Percentiles rank a stretch among this genome's conserved stretches.
These are phyloP conservation scores for Ectropis crepuscularia DNA, from an alignment of 2,888 invertebrate genomes.

Conservation along the genomic window DNA sequence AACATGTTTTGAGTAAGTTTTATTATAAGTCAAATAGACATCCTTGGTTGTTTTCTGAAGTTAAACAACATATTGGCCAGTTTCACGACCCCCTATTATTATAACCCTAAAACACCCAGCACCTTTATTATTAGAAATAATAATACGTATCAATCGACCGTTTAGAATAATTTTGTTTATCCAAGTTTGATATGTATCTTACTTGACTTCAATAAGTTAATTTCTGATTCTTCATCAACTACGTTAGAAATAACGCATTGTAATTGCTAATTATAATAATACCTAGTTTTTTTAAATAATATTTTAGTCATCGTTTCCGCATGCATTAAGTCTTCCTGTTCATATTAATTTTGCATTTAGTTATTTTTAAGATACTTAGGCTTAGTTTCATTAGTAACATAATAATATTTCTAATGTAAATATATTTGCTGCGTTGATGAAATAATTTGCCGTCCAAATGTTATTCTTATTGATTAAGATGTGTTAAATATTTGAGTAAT, in stretches of 20 bases:
- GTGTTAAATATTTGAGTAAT: neutral
- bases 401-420: slow-evolving; percentile 57
- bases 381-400: slow-evolving; percentile 50
- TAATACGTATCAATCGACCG: slow-evolving; percentile 4
- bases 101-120: slow-evolving; percentile 27
- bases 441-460: slow-evolving; percentile 72
- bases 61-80: slow-evolving; percentile 23
- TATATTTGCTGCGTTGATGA: slow-evolving; percentile 48
- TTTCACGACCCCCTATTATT: slow-evolving; percentile 18
- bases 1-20: neutral
- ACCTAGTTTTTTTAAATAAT: slow-evolving; percentile 47
- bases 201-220: slow-evolving; percentile 6
- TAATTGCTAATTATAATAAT: slow-evolving; percentile 34
- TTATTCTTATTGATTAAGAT: slow-evolving; percentile 37
- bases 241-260: slow-evolving; percentile 18
- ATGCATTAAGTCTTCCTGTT: slow-evolving; percentile 75
- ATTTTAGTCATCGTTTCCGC: slow-evolving; percentile 64
- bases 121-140: slow-evolving; percentile 33
- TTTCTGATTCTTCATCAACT: slow-evolving; percentile 11
- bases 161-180: slow-evolving; percentile 23
- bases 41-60: neutral
- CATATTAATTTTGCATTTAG: slow-evolving; percentile 79
- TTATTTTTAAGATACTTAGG: slow-evolving; percentile 66
- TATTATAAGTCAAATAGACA: neutral
- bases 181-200: slow-evolving; percentile 9